These are phyloP conservation scores for Pyralis farinalis DNA, from an alignment of 2,888 invertebrate genomes.

Conservation along the genomic window DNA sequence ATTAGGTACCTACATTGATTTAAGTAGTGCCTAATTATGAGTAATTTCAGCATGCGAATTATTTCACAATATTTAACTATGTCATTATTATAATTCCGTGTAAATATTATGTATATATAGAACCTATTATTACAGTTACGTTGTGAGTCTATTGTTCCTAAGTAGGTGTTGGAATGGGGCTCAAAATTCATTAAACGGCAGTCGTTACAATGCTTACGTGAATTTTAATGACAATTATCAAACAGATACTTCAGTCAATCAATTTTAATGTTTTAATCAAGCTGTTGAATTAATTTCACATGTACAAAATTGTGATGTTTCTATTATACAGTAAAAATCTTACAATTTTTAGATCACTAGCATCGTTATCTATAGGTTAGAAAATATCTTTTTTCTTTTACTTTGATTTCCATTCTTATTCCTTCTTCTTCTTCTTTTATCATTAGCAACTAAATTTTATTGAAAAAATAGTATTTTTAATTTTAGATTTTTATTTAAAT, in stretches of 20 bases:
- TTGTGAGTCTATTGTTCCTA: slow-evolving; percentile 4
- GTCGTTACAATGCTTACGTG: neutral
- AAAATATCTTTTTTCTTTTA: no score
- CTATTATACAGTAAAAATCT: no score
- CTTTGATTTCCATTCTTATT: no score
- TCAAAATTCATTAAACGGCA: neutral
- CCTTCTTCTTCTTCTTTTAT: no score
- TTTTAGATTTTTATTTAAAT: no score
- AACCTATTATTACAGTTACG: slow-evolving; percentile 2
- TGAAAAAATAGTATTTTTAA: no score
- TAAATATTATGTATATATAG: slow-evolving; percentile 19
- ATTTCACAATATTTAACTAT: slow-evolving; percentile 7
- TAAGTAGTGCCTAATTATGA: neutral
- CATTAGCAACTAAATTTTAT: no score
- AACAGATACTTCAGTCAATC: neutral
- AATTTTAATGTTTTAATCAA: neutral
- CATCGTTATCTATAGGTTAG: no score
- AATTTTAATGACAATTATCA: neutral
- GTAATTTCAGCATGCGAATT: neutral
- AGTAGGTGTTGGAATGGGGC: slow-evolving; percentile 2
- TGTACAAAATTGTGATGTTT: no score
- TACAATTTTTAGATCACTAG: no score
- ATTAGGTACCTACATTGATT: no score
- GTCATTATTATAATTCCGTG: slow-evolving; percentile 17
- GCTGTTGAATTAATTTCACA: no score